Percentiles rank a stretch among this genome's conserved stretches.
Evolutionary conservation across 2,797 vertebrate species (phyloP).

Genomic region (Karalla daura): DNA sequence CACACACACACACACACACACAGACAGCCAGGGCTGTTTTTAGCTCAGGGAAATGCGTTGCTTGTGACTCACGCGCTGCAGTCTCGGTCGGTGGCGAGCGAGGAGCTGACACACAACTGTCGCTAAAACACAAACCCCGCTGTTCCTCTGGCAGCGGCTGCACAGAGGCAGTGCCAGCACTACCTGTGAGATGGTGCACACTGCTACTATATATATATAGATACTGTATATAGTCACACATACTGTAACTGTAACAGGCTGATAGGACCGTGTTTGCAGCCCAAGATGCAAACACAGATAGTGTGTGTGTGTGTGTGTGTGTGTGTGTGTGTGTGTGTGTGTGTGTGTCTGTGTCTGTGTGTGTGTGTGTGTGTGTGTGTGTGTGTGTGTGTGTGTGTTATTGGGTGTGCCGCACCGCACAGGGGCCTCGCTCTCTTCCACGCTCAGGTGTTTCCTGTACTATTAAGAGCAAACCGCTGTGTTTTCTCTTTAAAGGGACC

Average conservation of each 20-base stretch:
- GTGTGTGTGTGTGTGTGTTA: background rate
- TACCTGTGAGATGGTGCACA: slow-evolving; percentile 43
- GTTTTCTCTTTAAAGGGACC: slow-evolving; percentile 31
- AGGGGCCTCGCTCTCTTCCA: background rate
- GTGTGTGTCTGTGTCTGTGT: no score
- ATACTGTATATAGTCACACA: slow-evolving; percentile 4
- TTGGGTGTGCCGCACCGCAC: background rate
- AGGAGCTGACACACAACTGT: slow-evolving; percentile 17
- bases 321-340: background rate
- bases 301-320: background rate
- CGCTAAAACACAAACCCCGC: slow-evolving; percentile 7
- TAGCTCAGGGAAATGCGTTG: slow-evolving; percentile 26
- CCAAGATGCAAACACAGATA: slow-evolving; percentile 8
- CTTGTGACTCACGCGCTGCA: slow-evolving; percentile 38
- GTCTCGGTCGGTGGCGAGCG: slow-evolving; percentile 28
- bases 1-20: background rate
- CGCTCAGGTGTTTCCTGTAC: background rate
- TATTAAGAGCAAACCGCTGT: background rate
- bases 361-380: background rate
- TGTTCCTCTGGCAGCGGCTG: slow-evolving; percentile 15
- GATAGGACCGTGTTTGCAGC: background rate
- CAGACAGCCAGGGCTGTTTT: slow-evolving; percentile 5
- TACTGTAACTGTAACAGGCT: slow-evolving; percentile 31
- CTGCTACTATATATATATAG: slow-evolving; percentile 23
- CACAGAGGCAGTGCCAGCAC: slow-evolving; percentile 7